Evolutionary conservation across 2,888 invertebrate genomes (phyloP), one percentile per base, ranked within the genome.

Genomic region (Pemphredon lugubris): DNA sequence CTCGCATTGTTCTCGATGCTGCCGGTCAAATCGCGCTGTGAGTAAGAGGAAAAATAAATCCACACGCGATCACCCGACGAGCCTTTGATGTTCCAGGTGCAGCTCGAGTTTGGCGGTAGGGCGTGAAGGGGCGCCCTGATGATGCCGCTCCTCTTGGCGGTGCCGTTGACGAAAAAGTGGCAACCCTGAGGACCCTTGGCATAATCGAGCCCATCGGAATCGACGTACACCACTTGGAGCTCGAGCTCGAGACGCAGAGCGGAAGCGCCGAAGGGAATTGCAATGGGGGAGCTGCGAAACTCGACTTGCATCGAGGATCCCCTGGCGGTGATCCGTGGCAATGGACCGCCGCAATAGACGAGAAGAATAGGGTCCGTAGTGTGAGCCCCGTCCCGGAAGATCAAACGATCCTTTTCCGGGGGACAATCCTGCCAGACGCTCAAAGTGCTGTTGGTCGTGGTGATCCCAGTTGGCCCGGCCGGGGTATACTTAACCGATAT

Each of bases 281-380:
- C 95, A 87, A 94, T 94, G 0, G 96, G 94, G 9, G 96, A 96
- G 18, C 96, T 96, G 88, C 95, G 95, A 88, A 97, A 96, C 55
- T 96, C 96, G 5, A 97, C 95, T 53, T 96, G 92, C 95, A 97
- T 96, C 85, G 95, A 94, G 4, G 96, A 93, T 0, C 96, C 96
- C 40, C 94, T 91, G 21, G 86, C 88, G 6, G 94, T 93, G 54
- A 97, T 94, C 73, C 94, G 92, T 2, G 97, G 96, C 85, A 97
- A 90, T 88, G 95, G 96, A 2, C 96, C 96, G 11, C 97, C 97
- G 89, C 97, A 97, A 90, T 96, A 96, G 88, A 96, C 94, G 73
- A 96, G 93, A 82, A 97, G 91, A 54, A 96, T 94, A 5, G 96
- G 95, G 90, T 96, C 96, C 87, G 96, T 95, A 11, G 95, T 94